These are phyloP conservation scores for Rhabdornis inornatus DNA, from an alignment of 2,113 vertebrate species.

Conservation along the genomic window DNA sequence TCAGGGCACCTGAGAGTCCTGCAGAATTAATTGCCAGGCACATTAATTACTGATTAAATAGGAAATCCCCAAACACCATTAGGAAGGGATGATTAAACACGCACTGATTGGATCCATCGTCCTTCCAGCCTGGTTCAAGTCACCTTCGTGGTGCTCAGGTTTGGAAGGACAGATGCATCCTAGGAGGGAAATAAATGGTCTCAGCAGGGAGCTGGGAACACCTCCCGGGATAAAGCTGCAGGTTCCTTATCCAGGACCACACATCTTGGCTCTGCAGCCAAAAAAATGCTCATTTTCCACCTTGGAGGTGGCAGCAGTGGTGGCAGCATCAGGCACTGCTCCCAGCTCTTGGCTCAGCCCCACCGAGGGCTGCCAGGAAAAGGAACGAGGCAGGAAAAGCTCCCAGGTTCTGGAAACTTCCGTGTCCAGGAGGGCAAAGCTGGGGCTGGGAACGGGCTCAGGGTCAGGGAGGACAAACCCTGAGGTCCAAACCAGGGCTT, in stretches of 20 bases:
- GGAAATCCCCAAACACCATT: constrained; percentile 52
- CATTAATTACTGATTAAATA: constrained; percentile 65
- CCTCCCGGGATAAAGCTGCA: background rate
- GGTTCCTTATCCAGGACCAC: background rate
- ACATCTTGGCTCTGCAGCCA: background rate
- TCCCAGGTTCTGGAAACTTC: background rate
- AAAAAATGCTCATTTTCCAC: background rate
- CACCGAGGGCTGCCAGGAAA: background rate
- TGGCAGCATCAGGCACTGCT: background rate
- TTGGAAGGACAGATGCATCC: background rate
- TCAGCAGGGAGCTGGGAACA: background rate
- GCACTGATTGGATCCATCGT: constrained; percentile 12
- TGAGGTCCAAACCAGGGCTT: background rate
- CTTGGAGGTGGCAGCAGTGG: background rate
- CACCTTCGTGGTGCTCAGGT: constrained; percentile 40
- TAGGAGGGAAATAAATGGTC: background rate
- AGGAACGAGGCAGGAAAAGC: background rate
- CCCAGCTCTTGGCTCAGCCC: background rate
- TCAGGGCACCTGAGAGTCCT: background rate
- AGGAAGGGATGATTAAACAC: constrained; percentile 51
- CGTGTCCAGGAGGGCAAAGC: background rate
- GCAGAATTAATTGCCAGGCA: constrained; percentile 61
- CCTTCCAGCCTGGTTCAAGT: background rate
- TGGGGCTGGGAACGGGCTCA: background rate
- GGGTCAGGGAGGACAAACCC: background rate